These are phyloP conservation scores for Plagiodera versicolora DNA, from an alignment of 2,888 invertebrate genomes.

Conservation along the genomic window DNA sequence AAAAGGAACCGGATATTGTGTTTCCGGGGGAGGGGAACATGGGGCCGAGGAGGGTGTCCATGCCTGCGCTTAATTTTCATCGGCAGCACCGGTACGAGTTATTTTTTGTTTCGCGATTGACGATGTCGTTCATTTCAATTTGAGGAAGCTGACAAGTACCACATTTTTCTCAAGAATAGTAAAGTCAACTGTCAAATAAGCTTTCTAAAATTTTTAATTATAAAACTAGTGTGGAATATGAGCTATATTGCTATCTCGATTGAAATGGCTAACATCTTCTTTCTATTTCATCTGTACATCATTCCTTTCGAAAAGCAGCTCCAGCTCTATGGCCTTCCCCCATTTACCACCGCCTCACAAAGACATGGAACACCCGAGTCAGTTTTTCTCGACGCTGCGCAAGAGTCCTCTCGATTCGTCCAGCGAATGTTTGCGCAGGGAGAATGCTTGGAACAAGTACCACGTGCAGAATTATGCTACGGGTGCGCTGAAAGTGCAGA, in stretches of 20 bases:
- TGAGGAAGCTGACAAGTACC: too few species aligned
- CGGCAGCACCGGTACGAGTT: conserved; percentile 45
- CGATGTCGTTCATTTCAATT: too few species aligned
- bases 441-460: neutral
- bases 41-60: conserved; percentile 55
- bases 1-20: conserved; percentile 38
- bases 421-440: conserved; percentile 43
- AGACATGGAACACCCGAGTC: conserved; percentile 70
- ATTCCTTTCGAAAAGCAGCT: conserved; percentile 52
- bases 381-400: conserved; percentile 69
- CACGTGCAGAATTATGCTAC: neutral
- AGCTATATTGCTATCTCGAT: too few species aligned
- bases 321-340: conserved; percentile 65
- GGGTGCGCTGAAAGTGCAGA: neutral
- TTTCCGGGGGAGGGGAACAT: conserved; percentile 45
- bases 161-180: too few species aligned
- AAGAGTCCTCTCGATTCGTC: conserved; percentile 55
- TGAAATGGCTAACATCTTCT: too few species aligned
- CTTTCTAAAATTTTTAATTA: too few species aligned
- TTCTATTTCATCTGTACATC: too few species aligned
- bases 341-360: conserved; percentile 60
- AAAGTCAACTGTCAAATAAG: too few species aligned
- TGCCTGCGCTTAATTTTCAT: conserved; percentile 52
- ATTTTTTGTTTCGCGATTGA: too few species aligned
- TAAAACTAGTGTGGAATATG: too few species aligned